phyloP scores from a whole-genome alignment of 2,888 invertebrate genomes.

The Sminthurides aquaticus region DNA sequence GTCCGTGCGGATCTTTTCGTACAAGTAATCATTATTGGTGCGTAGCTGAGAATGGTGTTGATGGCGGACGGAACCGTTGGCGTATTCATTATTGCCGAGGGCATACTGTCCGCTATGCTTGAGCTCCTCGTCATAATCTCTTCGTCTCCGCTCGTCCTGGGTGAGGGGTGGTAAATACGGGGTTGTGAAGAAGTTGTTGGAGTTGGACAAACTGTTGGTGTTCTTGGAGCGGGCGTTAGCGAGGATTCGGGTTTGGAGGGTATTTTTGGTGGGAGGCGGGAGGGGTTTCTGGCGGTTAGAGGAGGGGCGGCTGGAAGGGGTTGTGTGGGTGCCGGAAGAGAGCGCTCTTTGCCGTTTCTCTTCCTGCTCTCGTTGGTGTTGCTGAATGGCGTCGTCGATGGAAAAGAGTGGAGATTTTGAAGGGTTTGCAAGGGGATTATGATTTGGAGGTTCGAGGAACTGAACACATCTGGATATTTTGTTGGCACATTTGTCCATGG shows the following conservation, averaged over 20 bases:
- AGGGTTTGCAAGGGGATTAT: conserved; percentile 10
- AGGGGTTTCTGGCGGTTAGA: not conserved
- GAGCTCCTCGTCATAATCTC: not conserved
- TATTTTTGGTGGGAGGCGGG: not conserved
- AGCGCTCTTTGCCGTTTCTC: not conserved
- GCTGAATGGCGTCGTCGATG: conserved; percentile 31
- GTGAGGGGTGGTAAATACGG: not conserved
- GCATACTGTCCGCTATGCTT: not conserved
- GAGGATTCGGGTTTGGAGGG: not conserved
- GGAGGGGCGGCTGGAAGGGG: not conserved
- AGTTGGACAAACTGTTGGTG: not conserved
- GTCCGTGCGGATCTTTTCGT: not conserved
- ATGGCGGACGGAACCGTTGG: too few species aligned
- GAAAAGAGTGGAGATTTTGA: conserved; percentile 36
- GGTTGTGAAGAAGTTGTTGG: not conserved
- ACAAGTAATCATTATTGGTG: not conserved
- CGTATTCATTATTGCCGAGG: too few species aligned
- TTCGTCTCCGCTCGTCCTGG: not conserved
- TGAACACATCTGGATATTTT: conserved; percentile 34
- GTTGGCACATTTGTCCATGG: conserved; percentile 36
- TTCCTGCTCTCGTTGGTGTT: conserved; percentile 14
- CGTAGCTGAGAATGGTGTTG: not conserved
- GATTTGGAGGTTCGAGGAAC: conserved; percentile 18
- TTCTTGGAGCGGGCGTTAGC: not conserved
- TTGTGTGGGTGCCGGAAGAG: not conserved